Percentiles rank a stretch among this genome's conserved stretches.
These are phyloP conservation scores for Drosophila cracens DNA, from an alignment of 2,888 invertebrate genomes.

Conservation along the genomic window DNA sequence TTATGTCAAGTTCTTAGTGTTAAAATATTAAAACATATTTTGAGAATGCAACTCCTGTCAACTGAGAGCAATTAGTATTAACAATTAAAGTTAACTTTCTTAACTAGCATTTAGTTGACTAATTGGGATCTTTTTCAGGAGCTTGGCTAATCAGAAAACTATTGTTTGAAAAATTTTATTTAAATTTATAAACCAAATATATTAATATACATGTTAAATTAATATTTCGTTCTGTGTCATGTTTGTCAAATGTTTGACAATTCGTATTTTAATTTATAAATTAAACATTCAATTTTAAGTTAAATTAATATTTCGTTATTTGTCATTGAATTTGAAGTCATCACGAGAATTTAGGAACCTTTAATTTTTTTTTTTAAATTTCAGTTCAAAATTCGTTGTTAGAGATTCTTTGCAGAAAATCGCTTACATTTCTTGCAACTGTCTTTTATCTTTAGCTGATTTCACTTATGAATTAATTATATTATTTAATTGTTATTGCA, in stretches of 20 bases:
- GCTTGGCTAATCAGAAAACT: too few relatives aligned
- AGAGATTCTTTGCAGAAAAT: background rate
- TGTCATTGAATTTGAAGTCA: background rate
- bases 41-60: too few relatives aligned
- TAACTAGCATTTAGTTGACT: background rate
- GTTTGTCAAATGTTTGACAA: background rate
- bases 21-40: background rate
- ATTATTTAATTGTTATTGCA: background rate
- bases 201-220: background rate
- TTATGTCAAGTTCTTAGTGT: background rate
- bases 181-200: too few relatives aligned
- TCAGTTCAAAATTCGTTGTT: rapidly evolving
- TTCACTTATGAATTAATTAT: background rate
- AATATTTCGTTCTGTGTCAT: too few relatives aligned
- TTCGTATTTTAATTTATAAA: background rate
- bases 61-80: background rate
- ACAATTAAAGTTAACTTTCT: background rate
- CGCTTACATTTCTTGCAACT: background rate
- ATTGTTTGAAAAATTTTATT: rapidly evolving
- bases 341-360: background rate
- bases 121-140: background rate
- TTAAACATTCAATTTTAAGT: too few relatives aligned
- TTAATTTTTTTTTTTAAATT: background rate
- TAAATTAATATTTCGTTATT: background rate
- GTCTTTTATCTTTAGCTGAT: background rate